Evolutionary conservation across 2,113 vertebrate species (phyloP), one percentile per base, ranked within the genome.

Genomic region (Scolopax mira): DNA sequence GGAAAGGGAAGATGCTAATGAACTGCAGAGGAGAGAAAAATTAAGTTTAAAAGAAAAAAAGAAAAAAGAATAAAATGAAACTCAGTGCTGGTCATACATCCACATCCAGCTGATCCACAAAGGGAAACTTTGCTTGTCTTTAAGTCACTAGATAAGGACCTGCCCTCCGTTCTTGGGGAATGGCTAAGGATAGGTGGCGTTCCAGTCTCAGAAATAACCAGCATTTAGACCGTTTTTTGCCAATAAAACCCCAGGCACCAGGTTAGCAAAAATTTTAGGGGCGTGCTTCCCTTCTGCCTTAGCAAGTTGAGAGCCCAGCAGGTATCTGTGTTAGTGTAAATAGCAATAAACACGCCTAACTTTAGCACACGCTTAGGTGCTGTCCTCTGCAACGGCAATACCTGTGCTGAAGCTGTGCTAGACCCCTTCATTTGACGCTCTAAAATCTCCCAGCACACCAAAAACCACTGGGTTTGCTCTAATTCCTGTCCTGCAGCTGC

Each of bases 1-100:
- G 92, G 83, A 69, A 83, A 94, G 93, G 97, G 93, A 97, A 97
- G 96, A 98, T 96, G 91, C 92, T 97, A 97, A 97, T 92, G 89
- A 98, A 92, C 95, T 93, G 86, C 97, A 94, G 84, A 97, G 96
- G 93, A 90, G 96, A 97, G 91, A 57, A 92, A 94, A 97, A 96
- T 86, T 61, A 95, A 92, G 96, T 25, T 94, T 51, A 35, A 94
- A 93, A 81, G 89, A 41, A 60, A 93, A 30, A 18, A 57, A 96
- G 41, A 16, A 95, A 33, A 25, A 13, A 22, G 58, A 60, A 5
- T 41, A n/a, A n/a, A 90, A 80, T 19, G 51, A 85, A 86, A 88
- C n/a, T 70, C 46, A 31, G 9, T 87, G 94, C 37, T 88, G 95
- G 95, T 96, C 97, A 89, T 41, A 90, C 35, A 82, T 88, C 83